Evolutionary conservation across 2,113 vertebrate genomes (phyloP).

Genomic region (Cichladusa arquata): DNA sequence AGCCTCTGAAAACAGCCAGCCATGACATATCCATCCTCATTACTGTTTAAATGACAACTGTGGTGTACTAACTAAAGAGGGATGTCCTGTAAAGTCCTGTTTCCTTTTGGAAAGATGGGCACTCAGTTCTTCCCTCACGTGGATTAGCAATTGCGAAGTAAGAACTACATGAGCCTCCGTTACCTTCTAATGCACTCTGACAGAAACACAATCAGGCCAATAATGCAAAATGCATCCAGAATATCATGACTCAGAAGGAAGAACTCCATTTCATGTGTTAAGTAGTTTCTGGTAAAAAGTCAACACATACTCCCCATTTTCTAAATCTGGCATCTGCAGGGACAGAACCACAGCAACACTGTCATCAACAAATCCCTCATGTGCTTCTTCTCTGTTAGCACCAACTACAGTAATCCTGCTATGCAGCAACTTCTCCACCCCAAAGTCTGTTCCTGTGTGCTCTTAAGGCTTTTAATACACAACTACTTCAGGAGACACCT

Average conservation of each 20-base stretch:
- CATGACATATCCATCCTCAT: background rate
- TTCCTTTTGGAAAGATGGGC: background rate
- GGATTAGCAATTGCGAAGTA: background rate
- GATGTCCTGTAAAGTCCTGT: background rate
- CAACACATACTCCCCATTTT: background rate
- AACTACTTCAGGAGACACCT: background rate
- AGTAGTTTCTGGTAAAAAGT: background rate
- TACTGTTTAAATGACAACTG: background rate
- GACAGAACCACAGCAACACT: background rate
- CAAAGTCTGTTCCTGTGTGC: background rate
- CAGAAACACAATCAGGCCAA: background rate
- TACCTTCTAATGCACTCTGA: background rate
- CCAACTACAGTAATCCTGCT: background rate
- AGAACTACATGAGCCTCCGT: fast-evolving
- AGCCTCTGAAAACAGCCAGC: background rate
- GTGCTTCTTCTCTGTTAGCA: background rate
- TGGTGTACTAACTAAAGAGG: background rate
- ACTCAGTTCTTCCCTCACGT: background rate
- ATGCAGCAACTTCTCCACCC: background rate
- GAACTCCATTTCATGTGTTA: background rate
- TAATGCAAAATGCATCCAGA: background rate
- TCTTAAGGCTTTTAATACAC: background rate
- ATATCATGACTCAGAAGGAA: background rate
- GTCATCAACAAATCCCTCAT: background rate
- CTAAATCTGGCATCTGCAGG: background rate